Base-by-base conservation (phyloP, 2,113 vertebrate species). In the Gambusia affinis region DNA sequence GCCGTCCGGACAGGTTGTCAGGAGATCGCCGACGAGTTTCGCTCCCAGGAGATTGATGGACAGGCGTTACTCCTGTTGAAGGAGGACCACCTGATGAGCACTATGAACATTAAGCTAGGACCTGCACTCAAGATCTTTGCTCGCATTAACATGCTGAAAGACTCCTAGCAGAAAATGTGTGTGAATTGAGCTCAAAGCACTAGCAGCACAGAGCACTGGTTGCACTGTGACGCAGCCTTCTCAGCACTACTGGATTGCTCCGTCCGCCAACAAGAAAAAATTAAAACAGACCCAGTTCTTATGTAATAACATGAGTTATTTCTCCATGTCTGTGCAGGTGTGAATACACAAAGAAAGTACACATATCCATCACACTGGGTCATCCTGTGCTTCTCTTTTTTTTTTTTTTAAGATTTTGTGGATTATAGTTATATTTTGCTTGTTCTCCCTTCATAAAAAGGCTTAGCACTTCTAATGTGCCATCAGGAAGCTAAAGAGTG, bases 21-120 rank as follows among this genome's bases (percentile, higher is more conserved):
- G 91, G 98, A 98, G 90, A 98, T 99, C 7, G 97, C 98, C 0
- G 98, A 99, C 44, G 98, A 99, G 86, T 99, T 99, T 79, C 95
- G 97, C 14, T 95, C 96, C 0, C 97, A 99, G 92, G 97, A 99
- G 92, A 99, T 99, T 0, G 97, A 99, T 0, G 97, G 97, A 75
- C 97, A 99, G 89, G 97, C 97, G 0, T 89, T 99, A 92, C 94
- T 99, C 68, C 94, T 99, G 81, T 93, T 99, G 47, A 98, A 99
- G 85, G 97, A 99, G 85, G 97, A 99, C 87, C 97, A 99, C 61
- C 96, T 99, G 62, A 99, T 99, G 97, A 98, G 97, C 67, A 96
- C 97, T 87, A 99, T 99, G 97, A 99, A 98, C 95, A 98, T 99
- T 94, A 99, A 98, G 81, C 91, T 99, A 88, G 97, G 97, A 42